A percentile compares a stretch with the other conserved stretches of the same genome.
These are phyloP conservation scores for Heteropelma amictum DNA, from an alignment of 2,888 invertebrate species.

Conservation along the genomic window DNA sequence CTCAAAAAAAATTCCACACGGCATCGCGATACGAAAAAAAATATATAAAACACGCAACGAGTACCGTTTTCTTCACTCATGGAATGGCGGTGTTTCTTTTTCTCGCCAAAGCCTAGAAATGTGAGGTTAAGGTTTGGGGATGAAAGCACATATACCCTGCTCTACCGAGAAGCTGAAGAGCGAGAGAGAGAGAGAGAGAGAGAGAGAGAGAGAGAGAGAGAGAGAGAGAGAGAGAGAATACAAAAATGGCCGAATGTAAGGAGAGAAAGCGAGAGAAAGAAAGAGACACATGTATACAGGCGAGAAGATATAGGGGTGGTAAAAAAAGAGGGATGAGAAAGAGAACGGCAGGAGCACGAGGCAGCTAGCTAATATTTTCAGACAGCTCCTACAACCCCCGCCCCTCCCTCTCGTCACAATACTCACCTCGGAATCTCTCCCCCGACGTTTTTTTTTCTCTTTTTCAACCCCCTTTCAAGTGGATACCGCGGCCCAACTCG, in stretches of 20 bases:
- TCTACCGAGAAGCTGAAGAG: slow-evolving; percentile 37
- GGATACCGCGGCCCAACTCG: slow-evolving; percentile 63
- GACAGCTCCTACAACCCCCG: slow-evolving; percentile 54
- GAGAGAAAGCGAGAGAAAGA: too few species aligned
- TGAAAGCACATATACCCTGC: slow-evolving; percentile 47
- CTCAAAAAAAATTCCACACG: slow-evolving; percentile 53
- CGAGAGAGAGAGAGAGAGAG: slow-evolving; percentile 26
- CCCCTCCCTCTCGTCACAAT: too few species aligned
- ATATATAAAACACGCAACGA: slow-evolving; percentile 21
- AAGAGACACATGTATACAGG: too few species aligned
- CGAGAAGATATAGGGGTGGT: slow-evolving; percentile 14
- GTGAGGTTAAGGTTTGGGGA: slow-evolving; percentile 29
- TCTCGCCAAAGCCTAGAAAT: slow-evolving; percentile 13
- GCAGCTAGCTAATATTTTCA: slow-evolving; percentile 71
- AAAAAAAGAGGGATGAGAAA: slow-evolving; percentile 35
- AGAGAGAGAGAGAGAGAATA: slow-evolving; percentile 14
- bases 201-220: slow-evolving; percentile 11
- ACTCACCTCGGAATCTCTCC: slow-evolving; percentile 50
- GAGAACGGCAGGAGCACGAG: slow-evolving; percentile 34
- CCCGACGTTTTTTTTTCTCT: slow-evolving; percentile 52
- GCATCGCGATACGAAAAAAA: slow-evolving; percentile 6
- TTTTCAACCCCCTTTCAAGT: slow-evolving; percentile 39
- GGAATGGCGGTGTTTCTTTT: slow-evolving; percentile 38
- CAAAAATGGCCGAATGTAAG: too few species aligned
- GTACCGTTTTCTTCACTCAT: slow-evolving; percentile 25